These are phyloP conservation scores for Casuarius casuarius DNA, from an alignment of 2,113 vertebrate species.

Conservation along the genomic window DNA sequence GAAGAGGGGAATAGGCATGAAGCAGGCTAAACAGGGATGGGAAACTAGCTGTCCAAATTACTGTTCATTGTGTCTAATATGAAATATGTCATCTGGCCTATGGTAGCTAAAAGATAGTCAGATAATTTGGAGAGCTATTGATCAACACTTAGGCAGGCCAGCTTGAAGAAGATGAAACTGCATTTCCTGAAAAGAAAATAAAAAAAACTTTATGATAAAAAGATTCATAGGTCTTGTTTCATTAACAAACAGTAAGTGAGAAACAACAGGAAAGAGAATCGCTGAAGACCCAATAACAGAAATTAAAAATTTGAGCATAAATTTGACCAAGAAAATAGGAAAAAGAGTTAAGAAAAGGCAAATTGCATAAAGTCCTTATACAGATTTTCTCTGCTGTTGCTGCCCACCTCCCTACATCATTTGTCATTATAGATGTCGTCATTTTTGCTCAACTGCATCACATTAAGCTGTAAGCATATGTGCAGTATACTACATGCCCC, in stretches of 20 bases:
- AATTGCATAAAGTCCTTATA: not conserved
- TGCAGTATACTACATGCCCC: accelerated
- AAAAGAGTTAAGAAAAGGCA: not conserved
- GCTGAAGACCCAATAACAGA: not conserved
- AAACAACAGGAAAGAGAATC: not conserved
- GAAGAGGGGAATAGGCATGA: not conserved
- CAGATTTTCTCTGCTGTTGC: not conserved
- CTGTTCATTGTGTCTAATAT: not conserved
- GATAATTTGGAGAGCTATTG: not conserved
- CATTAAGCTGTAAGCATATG: not conserved
- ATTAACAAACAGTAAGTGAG: not conserved
- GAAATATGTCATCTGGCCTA: not conserved
- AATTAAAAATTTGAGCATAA: not conserved
- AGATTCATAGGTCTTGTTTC: not conserved
- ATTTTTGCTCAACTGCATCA: not conserved
- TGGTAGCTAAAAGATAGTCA: not conserved
- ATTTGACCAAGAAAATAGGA: not conserved
- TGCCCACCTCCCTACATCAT: not conserved
- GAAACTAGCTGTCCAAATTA: not conserved
- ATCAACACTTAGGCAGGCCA: not conserved
- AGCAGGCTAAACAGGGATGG: not conserved
- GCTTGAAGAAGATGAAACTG: not conserved
- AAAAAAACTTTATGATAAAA: not conserved
- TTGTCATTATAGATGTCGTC: not conserved
- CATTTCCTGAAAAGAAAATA: not conserved